Conservation (phyloP, 2,888 invertebrate genomes). For the Drosophila multiciliata region DNA sequence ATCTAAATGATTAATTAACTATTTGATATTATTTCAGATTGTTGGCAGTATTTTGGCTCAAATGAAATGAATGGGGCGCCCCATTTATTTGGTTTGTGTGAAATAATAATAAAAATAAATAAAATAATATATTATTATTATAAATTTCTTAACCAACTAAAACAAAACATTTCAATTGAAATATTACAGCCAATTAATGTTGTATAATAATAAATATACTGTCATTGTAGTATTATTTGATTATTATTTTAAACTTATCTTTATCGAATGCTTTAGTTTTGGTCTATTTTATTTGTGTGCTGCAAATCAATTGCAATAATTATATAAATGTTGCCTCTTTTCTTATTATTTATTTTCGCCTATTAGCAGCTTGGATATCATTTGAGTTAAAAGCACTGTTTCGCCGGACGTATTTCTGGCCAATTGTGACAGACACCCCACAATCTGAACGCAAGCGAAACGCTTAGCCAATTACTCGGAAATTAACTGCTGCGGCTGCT, state of each 20-base stretch:
- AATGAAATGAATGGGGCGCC: background rate
- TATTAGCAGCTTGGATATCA: slow-evolving; percentile 36
- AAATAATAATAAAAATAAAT: background rate
- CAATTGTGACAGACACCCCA: slow-evolving; percentile 47
- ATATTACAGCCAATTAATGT: background rate
- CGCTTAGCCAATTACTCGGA: slow-evolving; percentile 77
- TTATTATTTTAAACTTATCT: background rate
- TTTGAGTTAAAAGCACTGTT: slow-evolving; percentile 34
- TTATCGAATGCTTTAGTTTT: background rate
- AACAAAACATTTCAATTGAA: background rate
- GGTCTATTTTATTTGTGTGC: background rate
- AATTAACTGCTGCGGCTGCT: slow-evolving; percentile 70
- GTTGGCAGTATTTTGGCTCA: background rate
- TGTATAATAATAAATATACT: background rate
- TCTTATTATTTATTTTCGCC: background rate
- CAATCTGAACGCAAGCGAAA: slow-evolving; percentile 71
- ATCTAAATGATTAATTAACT: slow-evolving; percentile 37
- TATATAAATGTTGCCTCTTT: background rate
- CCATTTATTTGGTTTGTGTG: background rate
- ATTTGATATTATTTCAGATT: slow-evolving; percentile 25
- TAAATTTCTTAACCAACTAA: background rate
- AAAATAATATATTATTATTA: no score
- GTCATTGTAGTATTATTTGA: background rate
- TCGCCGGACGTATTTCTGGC: slow-evolving; percentile 53
- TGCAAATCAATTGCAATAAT: background rate